Evolutionary conservation across 2,113 vertebrate genomes (phyloP).

Genomic region (Oncorhynchus tshawytscha): DNA sequence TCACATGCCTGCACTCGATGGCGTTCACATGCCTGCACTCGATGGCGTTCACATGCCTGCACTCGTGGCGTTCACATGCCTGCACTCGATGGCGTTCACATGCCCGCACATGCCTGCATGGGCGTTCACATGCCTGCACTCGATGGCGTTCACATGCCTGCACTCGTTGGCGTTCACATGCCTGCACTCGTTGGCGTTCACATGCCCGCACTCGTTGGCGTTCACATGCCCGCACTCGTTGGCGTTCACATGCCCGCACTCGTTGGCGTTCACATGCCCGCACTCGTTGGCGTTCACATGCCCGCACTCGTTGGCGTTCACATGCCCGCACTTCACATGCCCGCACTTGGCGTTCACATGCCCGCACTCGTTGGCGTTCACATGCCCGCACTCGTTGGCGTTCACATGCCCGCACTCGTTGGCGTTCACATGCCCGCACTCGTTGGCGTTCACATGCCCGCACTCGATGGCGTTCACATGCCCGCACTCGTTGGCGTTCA

Average conservation of each 20-base stretch:
- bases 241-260: conserved; percentile 30
- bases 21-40: no score
- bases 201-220: conserved; percentile 27
- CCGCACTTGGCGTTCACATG: conserved; percentile 38
- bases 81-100: no score
- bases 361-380: conserved; percentile 34
- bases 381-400: conserved; percentile 27
- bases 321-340: no score
- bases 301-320: conserved; percentile 34
- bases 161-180: conserved; percentile 37
- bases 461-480: conserved; percentile 35
- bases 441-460: conserved; percentile 34
- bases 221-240: conserved; percentile 37
- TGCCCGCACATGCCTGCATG: no score
- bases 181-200: conserved; percentile 33
- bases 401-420: conserved; percentile 37
- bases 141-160: no score
- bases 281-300: conserved; percentile 36
- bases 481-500: conserved; percentile 34
- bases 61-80: no score
- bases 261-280: conserved; percentile 34
- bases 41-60: no score
- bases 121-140: no score
- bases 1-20: no score
- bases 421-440: conserved; percentile 30